Percentiles rank a stretch among this genome's conserved stretches.
These are phyloP conservation scores for Nudaria mundana DNA, from an alignment of 2,888 invertebrate species.

Conservation along the genomic window DNA sequence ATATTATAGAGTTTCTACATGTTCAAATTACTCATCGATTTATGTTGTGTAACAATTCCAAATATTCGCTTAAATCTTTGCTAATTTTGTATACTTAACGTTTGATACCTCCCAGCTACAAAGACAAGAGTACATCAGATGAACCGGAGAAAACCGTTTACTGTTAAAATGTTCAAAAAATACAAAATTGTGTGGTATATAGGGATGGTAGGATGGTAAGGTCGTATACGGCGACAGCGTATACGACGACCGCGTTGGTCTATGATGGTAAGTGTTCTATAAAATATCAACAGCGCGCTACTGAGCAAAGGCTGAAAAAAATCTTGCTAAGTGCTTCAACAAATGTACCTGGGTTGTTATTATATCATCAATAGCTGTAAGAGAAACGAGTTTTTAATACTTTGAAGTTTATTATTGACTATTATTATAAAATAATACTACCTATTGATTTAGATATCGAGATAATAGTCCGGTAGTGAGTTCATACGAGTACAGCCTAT, in stretches of 20 bases:
- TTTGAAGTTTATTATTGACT: conserved; percentile 3
- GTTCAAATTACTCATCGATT: not conserved
- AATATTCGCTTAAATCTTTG: too few species aligned
- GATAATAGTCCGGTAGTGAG: conserved; percentile 25
- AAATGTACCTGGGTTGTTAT: conserved; percentile 14
- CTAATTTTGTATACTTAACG: too few species aligned
- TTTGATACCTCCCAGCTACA: too few species aligned
- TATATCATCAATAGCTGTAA: conserved; percentile 9
- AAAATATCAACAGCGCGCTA: not conserved
- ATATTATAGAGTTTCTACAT: conserved; percentile 1
- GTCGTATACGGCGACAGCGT: too few species aligned
- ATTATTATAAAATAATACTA: conserved; percentile 17
- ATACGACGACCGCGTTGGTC: too few species aligned
- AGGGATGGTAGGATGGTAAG: too few species aligned
- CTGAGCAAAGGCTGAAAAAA: not conserved
- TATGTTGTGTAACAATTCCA: not conserved
- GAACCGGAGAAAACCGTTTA: too few species aligned
- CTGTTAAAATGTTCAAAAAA: too few species aligned
- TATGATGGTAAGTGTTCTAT: too few species aligned
- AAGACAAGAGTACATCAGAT: too few species aligned
- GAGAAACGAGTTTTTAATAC: conserved; percentile 12
- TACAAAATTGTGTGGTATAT: too few species aligned
- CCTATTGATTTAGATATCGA: conserved; percentile 19
- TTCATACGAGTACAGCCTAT: conserved; percentile 10
- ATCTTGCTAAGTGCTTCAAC: conserved; percentile 6